Base-by-base conservation (phyloP, 1,140 invertebrate genomes). In the Formica exsecta region DNA sequence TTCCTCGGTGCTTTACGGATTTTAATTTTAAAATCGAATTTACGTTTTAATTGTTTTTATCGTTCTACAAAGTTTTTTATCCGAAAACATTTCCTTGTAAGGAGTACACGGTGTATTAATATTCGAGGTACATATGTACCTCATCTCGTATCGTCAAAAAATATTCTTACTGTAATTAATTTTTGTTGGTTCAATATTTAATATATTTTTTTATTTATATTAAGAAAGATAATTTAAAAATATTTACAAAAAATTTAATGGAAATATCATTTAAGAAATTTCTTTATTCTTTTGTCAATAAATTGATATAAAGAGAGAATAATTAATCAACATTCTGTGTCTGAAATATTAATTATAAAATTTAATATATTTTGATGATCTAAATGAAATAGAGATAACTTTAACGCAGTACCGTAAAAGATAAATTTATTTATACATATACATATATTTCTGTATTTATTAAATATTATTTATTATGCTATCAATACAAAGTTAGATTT, bases 1-100 rank as follows among this genome's bases (percentile, higher is more conserved):
- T 41, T 81, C 25, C 44, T 80, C 25, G 3, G 32, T 13, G 22
- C 22, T 5, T 22, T 22, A 36, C 4, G 25, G n/a, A 68, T 85
- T 80, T 44, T 1, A 32, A 9, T 61, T 48, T 59, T 41, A 36
- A 36, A 57, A 13, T 19, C 8, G 38, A 70, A 51, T 80, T 75
- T 22, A 73, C n/a, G 19, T 61, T 74, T 54, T 19, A 51, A 19
- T 16, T 51, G 48, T 1, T 51, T 74, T 16, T 32, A 44, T 25
- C 11, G 1, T 54, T 65, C 36, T n/a, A 65, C n/a, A 13, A 1
- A 65, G n/a, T 25, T 36, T 80, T 9, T 38, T 44, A 2, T 29
- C 16, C 13, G 3, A 61, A 74, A 19, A 61, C 16, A 16, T 83
- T 81, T 71, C n/a, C 13, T 44, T 25, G 25, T 11, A n/a, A 38